Evolutionary conservation across 2,113 vertebrate species (phyloP).

Genomic region (Cacatua alba): DNA sequence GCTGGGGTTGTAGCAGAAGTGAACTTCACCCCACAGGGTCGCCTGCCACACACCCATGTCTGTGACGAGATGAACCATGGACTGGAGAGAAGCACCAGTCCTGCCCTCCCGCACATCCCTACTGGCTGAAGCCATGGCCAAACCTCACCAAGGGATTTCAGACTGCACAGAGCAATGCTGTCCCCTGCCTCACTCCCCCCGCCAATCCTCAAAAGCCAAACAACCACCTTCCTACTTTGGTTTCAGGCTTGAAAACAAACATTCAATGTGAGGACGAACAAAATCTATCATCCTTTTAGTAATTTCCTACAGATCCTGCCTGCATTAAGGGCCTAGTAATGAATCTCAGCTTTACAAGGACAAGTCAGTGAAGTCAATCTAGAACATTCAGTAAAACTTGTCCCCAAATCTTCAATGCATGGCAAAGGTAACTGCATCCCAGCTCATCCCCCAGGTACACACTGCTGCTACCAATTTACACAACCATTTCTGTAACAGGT

Average conservation of each 20-base stretch:
- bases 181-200: not conserved
- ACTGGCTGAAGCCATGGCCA: not conserved
- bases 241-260: not conserved
- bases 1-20: rapidly evolving
- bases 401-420: not conserved
- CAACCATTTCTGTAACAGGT: not conserved
- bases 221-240: not conserved
- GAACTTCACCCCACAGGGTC: not conserved
- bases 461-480: rapidly evolving
- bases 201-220: not conserved
- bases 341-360: not conserved
- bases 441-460: not conserved
- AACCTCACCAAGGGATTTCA: not conserved
- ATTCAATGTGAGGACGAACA: not conserved
- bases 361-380: not conserved
- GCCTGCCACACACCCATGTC: rapidly evolving
- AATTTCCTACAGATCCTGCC: not conserved
- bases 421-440: not conserved
- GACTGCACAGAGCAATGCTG: not conserved
- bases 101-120: not conserved
- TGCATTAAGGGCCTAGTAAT: not conserved
- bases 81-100: not conserved
- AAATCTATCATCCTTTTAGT: not conserved
- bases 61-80: rapidly evolving
- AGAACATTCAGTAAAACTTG: not conserved